These are phyloP conservation scores for Drosophila nr. perissopoda DNA, from an alignment of 2,888 invertebrate species.

Conservation along the genomic window DNA sequence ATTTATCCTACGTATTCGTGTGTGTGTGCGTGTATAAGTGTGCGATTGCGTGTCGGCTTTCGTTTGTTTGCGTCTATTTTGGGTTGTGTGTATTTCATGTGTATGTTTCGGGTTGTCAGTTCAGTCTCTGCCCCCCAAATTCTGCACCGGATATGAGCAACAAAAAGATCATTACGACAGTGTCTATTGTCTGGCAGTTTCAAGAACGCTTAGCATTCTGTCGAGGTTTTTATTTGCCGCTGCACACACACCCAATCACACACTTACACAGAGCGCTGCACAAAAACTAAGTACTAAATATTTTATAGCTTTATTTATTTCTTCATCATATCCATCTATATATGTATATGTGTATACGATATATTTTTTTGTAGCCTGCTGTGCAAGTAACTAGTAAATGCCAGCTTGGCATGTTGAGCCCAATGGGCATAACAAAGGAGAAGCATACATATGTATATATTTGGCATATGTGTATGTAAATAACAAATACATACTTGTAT, in stretches of 20 bases:
- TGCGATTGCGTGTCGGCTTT: slow-evolving; percentile 11
- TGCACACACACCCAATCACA: slow-evolving; percentile 5
- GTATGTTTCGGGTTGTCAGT: slow-evolving; percentile 31
- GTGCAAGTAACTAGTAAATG: slow-evolving; percentile 41
- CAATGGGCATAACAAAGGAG: slow-evolving; percentile 28
- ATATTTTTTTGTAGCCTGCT: neutral
- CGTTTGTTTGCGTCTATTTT: slow-evolving; percentile 32
- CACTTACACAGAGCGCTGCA: slow-evolving; percentile 31
- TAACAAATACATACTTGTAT: slow-evolving; percentile 12
- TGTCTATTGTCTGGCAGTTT: slow-evolving; percentile 71
- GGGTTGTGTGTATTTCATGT: slow-evolving; percentile 10
- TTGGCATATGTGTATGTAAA: slow-evolving; percentile 9
- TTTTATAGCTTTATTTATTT: slow-evolving; percentile 58
- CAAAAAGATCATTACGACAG: slow-evolving; percentile 69
- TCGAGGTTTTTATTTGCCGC: slow-evolving; percentile 54
- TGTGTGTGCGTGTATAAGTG: slow-evolving; percentile 12
- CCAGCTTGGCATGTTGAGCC: slow-evolving; percentile 24
- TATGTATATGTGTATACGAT: neutral
- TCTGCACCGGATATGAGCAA: slow-evolving; percentile 38
- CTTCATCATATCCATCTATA: slow-evolving; percentile 6
- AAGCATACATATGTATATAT: neutral
- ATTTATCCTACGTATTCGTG: slow-evolving; percentile 1
- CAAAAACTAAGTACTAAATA: slow-evolving; percentile 70
- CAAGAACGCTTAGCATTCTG: slow-evolving; percentile 67
- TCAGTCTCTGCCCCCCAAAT: neutral